Percentiles rank a stretch among this genome's conserved stretches.
Evolutionary conservation across 2,113 vertebrate species (phyloP).

Genomic region (Reinhardtius hippoglossoides): DNA sequence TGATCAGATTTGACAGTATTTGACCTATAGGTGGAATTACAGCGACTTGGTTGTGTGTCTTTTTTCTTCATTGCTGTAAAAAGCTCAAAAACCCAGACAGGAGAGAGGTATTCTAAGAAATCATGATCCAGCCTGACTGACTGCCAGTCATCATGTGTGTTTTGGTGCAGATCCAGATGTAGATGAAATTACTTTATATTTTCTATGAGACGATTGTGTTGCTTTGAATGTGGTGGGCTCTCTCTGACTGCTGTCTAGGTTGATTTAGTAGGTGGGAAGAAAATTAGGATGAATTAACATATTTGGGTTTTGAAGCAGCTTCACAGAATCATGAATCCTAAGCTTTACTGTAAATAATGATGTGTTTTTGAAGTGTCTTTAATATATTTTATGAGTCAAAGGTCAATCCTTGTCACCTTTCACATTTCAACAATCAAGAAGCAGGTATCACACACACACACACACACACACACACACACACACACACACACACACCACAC

Average conservation of each 20-base stretch:
- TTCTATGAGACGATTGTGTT: not conserved
- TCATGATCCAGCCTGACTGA: not conserved
- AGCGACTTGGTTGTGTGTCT: not conserved
- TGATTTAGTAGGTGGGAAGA: not conserved
- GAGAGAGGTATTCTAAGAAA: not conserved
- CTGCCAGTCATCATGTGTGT: no score
- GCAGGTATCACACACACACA: not conserved
- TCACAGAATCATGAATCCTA: not conserved
- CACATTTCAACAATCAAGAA: not conserved
- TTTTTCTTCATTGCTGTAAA: not conserved
- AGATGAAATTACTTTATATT: not conserved
- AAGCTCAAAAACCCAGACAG: not conserved
- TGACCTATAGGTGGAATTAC: not conserved
- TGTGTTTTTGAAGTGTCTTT: no score
- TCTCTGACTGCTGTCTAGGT: not conserved
- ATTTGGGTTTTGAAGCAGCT: not conserved
- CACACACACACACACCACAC: no score
- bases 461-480: no score
- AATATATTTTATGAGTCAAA: not conserved
- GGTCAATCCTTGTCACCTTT: not conserved
- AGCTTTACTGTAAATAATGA: not conserved
- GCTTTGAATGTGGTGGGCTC: not conserved
- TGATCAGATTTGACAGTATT: not conserved
- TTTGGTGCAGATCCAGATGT: not conserved
- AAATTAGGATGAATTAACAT: not conserved